Percentiles rank a stretch among this genome's conserved stretches.
Conservation (phyloP, 2,888 invertebrate genomes). For the Drosophila demipolita region DNA sequence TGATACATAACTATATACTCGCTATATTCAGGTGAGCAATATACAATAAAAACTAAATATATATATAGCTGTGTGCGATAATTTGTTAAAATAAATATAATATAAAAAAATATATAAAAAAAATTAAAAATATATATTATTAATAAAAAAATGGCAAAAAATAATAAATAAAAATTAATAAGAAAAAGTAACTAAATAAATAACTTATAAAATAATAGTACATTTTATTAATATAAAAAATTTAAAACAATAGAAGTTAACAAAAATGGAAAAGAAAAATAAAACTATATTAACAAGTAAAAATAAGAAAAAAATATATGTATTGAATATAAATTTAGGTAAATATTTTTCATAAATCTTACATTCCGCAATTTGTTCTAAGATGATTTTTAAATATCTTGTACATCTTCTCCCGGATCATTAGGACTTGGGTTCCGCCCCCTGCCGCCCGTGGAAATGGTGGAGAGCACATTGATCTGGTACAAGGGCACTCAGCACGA, state of each 20-base stretch:
- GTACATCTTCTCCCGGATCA: not conserved
- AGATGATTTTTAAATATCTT: not conserved
- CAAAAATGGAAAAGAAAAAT: not conserved
- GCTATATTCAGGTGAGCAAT: too few species aligned
- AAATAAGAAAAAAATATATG: not conserved
- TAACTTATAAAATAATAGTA: too few species aligned
- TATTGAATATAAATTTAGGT: not conserved
- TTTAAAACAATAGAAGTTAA: too few species aligned
- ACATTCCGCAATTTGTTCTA: not conserved
- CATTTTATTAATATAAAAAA: too few species aligned
- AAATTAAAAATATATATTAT: not conserved
- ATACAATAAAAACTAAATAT: too few species aligned
- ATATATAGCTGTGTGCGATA: too few species aligned
- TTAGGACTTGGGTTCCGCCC: constrained; percentile 96
- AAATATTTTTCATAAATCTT: not conserved
- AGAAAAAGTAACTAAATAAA: too few species aligned
- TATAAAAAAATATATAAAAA: not conserved
- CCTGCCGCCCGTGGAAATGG: constrained; percentile 92
- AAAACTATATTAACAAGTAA: not conserved
- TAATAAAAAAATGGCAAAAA: not conserved
- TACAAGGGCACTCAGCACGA: constrained; percentile 93
- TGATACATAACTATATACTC: too few species aligned
- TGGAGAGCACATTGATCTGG: constrained; percentile 98
- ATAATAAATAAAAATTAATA: too few species aligned
- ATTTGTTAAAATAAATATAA: not conserved